Percentiles rank a stretch among this genome's conserved stretches.
Evolutionary conservation across 1,140 invertebrate genomes (phyloP).

Genomic region (Oreohelix idahoensis): DNA sequence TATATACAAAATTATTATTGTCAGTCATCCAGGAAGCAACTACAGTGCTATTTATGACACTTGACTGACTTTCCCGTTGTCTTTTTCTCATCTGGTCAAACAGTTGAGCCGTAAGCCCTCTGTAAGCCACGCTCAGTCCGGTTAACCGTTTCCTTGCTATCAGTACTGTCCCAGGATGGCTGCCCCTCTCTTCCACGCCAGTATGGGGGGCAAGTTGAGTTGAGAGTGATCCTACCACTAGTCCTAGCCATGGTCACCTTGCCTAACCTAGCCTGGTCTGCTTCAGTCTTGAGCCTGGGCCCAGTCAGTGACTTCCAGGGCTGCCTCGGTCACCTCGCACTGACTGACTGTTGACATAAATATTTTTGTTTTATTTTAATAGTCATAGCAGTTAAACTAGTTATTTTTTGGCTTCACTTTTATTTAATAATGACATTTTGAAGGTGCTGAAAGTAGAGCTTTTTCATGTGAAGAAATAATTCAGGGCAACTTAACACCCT

Average conservation of each 20-base stretch:
- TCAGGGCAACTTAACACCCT: no score
- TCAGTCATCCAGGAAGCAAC: not conserved
- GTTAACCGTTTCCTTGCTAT: conserved; percentile 18
- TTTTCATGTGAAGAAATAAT: no score
- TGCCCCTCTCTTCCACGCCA: conserved; percentile 7
- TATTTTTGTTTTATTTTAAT: no score
- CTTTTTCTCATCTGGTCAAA: conserved; percentile 31
- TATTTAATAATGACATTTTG: no score
- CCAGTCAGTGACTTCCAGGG: conserved; percentile 21
- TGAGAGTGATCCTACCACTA: conserved; percentile 20
- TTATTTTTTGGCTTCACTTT: no score
- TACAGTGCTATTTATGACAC: not conserved
- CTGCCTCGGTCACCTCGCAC: conserved; percentile 4
- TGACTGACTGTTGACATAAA: conserved; percentile 7
- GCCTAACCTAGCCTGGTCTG: conserved; percentile 25
- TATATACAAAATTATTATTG: not conserved
- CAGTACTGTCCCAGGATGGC: conserved; percentile 7
- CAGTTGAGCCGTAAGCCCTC: conserved; percentile 25
- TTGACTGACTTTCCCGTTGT: conserved; percentile 23
- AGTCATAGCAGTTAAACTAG: no score
- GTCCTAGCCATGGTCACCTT: not conserved
- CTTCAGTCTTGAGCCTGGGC: conserved; percentile 18
- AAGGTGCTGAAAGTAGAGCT: no score
- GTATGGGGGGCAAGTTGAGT: not conserved
- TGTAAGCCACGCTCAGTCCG: not conserved